A percentile compares a stretch with the other conserved stretches of the same genome.
phyloP scores from a whole-genome alignment of 1,140 invertebrate species.

The Bombus breviceps region DNA sequence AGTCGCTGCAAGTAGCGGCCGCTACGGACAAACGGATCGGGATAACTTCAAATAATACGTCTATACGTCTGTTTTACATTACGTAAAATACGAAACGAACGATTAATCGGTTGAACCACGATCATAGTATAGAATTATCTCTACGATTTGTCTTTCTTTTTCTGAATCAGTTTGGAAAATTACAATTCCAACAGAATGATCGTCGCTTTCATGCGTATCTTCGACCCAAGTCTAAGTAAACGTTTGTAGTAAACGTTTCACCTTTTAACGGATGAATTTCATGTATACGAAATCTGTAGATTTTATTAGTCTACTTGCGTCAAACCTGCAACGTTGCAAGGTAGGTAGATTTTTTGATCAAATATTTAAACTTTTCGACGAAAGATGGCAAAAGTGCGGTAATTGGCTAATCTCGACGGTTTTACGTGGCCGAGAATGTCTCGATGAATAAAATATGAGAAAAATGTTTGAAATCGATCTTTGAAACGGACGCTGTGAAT shows the following conservation, averaged over 20 bases:
- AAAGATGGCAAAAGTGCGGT: not conserved
- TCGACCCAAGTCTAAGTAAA: not conserved
- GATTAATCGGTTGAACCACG: not conserved
- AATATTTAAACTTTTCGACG: too few species aligned
- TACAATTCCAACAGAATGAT: too few species aligned
- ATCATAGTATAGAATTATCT: not conserved
- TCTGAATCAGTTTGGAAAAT: too few species aligned
- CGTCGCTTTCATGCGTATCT: not conserved
- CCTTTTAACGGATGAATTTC: not conserved
- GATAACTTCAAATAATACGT: not conserved
- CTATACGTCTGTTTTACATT: not conserved
- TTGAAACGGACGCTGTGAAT: not conserved
- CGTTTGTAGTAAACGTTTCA: not conserved
- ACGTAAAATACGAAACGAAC: not conserved
- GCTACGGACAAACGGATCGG: not conserved
- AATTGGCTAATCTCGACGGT: not conserved
- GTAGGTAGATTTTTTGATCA: too few species aligned
- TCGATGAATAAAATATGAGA: not conserved
- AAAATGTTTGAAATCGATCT: not conserved
- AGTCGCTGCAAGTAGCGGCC: not conserved
- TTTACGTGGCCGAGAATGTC: too few species aligned
- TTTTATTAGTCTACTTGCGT: not conserved
- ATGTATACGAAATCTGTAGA: not conserved
- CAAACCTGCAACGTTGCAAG: too few species aligned
- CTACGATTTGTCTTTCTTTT: not conserved